phyloP scores from a whole-genome alignment of 2,888 invertebrate species.

The Argyresthia albistria region DNA sequence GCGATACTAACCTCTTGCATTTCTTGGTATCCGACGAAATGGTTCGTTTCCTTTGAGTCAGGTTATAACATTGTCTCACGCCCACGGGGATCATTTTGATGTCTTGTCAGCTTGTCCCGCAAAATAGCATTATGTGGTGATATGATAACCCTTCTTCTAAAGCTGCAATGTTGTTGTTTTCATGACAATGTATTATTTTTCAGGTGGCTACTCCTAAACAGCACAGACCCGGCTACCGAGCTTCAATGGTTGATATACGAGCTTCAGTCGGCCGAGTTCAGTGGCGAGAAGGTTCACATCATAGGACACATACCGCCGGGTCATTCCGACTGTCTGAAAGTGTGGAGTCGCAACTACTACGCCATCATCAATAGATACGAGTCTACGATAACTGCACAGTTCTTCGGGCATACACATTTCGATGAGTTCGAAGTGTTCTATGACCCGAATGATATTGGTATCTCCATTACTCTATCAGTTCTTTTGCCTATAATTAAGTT shows the following conservation, averaged over 20 bases:
- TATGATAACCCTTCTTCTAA: too few species aligned
- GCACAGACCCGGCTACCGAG: conserved; percentile 96
- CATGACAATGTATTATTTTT: not conserved
- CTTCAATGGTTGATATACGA: conserved; percentile 96
- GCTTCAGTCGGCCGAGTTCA: conserved; percentile 93
- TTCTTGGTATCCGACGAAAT: not conserved
- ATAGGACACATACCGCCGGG: conserved; percentile 98
- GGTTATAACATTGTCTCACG: too few species aligned
- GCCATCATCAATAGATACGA: conserved; percentile 91
- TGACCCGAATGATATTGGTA: conserved; percentile 84
- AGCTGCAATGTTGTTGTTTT: too few species aligned
- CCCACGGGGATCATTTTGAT: too few species aligned
- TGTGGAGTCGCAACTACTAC: conserved; percentile 96
- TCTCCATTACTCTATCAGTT: conserved; percentile 19
- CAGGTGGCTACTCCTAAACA: conserved; percentile 92
- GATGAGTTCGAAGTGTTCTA: conserved; percentile 96
- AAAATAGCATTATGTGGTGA: too few species aligned
- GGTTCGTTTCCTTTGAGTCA: not conserved
- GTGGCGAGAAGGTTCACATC: conserved; percentile 96
- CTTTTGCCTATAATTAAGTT: not conserved
- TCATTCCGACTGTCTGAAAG: conserved; percentile 92
- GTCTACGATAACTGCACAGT: conserved; percentile 90
- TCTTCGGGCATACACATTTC: conserved; percentile 95
- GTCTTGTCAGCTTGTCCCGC: too few species aligned
- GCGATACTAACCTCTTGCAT: not conserved